Evolutionary conservation across 2,113 vertebrate species (phyloP).

Genomic region (Phocoena phocoena): DNA sequence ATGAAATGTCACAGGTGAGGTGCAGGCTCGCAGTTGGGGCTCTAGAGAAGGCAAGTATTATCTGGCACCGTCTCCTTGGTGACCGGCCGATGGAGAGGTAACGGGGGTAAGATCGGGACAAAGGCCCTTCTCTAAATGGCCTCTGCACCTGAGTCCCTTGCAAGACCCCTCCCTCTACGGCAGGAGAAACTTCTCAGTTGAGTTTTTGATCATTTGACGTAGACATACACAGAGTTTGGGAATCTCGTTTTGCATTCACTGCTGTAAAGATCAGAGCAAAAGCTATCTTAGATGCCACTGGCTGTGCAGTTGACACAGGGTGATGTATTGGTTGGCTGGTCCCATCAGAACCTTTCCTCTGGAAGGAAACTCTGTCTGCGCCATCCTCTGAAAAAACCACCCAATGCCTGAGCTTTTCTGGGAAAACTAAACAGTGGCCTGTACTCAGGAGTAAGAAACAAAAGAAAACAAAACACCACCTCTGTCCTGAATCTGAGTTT

Average conservation of each 20-base stretch:
- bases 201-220: background rate
- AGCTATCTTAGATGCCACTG: background rate
- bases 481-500: background rate
- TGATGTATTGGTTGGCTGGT: background rate
- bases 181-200: background rate
- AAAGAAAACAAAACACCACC: no score
- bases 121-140: no score
- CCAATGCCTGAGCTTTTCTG: background rate
- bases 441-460: background rate
- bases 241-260: background rate
- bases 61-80: background rate
- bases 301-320: background rate
- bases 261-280: background rate
- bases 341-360: background rate
- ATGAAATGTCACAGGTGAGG: background rate
- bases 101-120: rapidly evolving
- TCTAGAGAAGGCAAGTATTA: background rate
- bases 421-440: background rate
- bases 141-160: background rate
- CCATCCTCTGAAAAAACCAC: background rate
- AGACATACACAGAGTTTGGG: background rate
- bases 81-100: background rate
- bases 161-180: background rate
- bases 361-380: background rate
- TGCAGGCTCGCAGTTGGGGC: background rate